A percentile compares a stretch with the other conserved stretches of the same genome.
phyloP scores from a whole-genome alignment of 2,888 invertebrate genomes.

The Ctenicera cuprea region DNA sequence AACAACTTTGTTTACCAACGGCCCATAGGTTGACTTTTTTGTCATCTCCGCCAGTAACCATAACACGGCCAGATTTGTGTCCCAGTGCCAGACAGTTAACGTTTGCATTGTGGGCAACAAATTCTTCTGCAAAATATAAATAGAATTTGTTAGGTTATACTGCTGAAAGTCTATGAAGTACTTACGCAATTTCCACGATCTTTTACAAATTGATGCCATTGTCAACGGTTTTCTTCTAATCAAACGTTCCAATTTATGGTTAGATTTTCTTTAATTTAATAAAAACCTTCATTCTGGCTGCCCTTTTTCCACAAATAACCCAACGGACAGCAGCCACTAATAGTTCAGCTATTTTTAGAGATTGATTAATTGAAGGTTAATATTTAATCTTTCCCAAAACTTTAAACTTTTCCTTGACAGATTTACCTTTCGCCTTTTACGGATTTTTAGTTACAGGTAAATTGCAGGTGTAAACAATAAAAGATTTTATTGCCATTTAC shows the following conservation, averaged over 20 bases:
- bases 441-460: conserved; percentile 53
- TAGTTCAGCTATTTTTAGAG: conserved; percentile 41
- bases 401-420: conserved; percentile 65
- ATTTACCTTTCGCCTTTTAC: conserved; percentile 64
- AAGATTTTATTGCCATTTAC: conserved; percentile 33
- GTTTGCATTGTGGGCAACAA: conserved; percentile 90
- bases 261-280: conserved; percentile 64
- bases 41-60: conserved; percentile 97
- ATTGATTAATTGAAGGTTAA: conserved; percentile 52
- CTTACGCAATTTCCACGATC: conserved; percentile 91
- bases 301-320: conserved; percentile 23
- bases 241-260: conserved; percentile 44
- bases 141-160: not conserved
- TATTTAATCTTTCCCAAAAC: conserved; percentile 37
- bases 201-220: conserved; percentile 73
- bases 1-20: conserved; percentile 94
- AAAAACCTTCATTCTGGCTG: conserved; percentile 64
- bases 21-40: conserved; percentile 98
- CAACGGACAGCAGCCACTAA: conserved; percentile 10
- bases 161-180: conserved; percentile 63
- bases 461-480: conserved; percentile 38
- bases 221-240: conserved; percentile 49
- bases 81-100: conserved; percentile 93
- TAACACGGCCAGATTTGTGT: conserved; percentile 92
- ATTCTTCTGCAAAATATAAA: conserved; percentile 81